Conservation (phyloP, 2,113 vertebrate genomes). For the Saimiri boliviensis region DNA sequence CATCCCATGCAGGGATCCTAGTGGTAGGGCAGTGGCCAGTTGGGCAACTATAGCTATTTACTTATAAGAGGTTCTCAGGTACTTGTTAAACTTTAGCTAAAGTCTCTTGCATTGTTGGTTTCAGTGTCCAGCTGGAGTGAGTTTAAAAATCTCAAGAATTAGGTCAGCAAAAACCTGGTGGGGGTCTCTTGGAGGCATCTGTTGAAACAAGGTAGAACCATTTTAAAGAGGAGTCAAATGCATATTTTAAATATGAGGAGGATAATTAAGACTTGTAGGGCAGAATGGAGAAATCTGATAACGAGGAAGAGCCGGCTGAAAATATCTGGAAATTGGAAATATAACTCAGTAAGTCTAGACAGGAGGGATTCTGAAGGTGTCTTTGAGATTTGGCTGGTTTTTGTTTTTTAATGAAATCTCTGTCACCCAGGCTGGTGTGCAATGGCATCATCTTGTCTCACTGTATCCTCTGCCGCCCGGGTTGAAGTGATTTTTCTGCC, state of each 20-base stretch:
- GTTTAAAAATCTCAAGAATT: background rate
- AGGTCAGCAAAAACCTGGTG: background rate
- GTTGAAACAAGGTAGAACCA: background rate
- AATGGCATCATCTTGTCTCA: too few species aligned
- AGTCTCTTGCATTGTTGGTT: background rate
- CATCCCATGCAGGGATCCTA: background rate
- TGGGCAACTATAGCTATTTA: background rate
- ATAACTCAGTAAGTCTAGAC: too few species aligned
- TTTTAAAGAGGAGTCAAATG: too few species aligned
- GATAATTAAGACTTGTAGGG: background rate
- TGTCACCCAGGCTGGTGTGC: too few species aligned
- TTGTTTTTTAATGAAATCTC: too few species aligned
- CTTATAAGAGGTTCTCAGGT: background rate
- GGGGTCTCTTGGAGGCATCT: background rate
- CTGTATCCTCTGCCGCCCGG: too few species aligned
- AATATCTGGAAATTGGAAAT: too few species aligned
- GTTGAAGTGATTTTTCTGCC: too few species aligned
- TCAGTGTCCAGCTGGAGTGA: background rate
- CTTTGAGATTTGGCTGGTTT: too few species aligned
- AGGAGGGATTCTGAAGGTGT: too few species aligned
- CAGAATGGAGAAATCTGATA: background rate
- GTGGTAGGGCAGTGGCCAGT: background rate
- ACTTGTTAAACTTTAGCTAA: background rate
- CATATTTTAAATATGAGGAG: background rate
- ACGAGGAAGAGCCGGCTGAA: too few species aligned